Evolutionary conservation across 2,888 invertebrate genomes (phyloP), one percentile per base, ranked within the genome.

Genomic region (Conops quadrifasciatus): DNA sequence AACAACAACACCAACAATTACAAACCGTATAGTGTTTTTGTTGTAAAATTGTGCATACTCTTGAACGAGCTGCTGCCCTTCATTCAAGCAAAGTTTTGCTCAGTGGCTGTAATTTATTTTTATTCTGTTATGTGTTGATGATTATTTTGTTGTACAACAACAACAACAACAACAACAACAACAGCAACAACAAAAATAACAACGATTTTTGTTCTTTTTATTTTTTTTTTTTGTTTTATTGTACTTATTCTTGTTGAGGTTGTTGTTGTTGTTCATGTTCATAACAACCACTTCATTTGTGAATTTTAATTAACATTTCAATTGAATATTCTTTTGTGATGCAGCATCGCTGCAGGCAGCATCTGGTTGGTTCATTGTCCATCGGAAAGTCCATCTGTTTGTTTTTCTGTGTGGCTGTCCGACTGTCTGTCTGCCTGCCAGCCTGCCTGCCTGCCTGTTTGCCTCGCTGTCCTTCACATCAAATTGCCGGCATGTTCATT

Each of bases 241-340:
- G 36, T 9, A 7, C 9, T 36, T 36, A 36, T 36, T 13, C 26
- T 1, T 28, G 7, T 28, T 26, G 9, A 1, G 21, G 5, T 2
- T 58, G 1, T 58, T 28, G 13, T 58, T 58, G 28, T 28, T 24
- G 21, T 4, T 28, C 9, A 9, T 36, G 36, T 9, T 36, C 36
- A 36, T 9, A 9, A 9, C 36, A 36, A 28, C 45, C 62, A 47
- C 28, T 66, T 53, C 53, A 53, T 66, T 66, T 56, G 43, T 56
- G 36, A 66, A 66, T 56, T 66, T 66, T 66, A 66, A 66, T 66
- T 66, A 66, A 66, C 24, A 66, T 53, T 66, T 56, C 66, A 56
- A 26, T 47, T 45, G 30, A 51, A 62, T 62, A 62, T 45, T 43
- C 62, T 62, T 62, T 62, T 62, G 43, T 36, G 9, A 36, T 36